Evolutionary conservation across 1,140 invertebrate species (phyloP).

Genomic region (Tetramorium alpestre): DNA sequence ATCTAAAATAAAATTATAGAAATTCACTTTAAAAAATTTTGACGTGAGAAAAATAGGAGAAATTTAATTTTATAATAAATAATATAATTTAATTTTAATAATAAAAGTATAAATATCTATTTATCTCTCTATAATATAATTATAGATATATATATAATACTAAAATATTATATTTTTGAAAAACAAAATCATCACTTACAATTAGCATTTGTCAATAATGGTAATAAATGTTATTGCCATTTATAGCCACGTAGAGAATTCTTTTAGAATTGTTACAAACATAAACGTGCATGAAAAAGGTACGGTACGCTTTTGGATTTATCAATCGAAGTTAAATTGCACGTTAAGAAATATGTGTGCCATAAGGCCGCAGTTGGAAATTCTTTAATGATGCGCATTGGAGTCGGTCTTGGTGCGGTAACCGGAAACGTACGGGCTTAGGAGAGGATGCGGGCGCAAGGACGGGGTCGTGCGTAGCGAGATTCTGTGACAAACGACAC

Average conservation of each 20-base stretch:
- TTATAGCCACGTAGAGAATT: background rate
- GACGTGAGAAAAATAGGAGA: background rate
- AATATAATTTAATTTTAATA: background rate
- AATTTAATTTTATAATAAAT: constrained; percentile 4
- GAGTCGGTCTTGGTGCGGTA: constrained; percentile 35
- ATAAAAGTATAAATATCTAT: background rate
- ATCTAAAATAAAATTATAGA: background rate
- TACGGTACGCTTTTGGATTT: constrained; percentile 12
- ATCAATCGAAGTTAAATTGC: constrained; percentile 51
- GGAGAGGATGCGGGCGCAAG: constrained; percentile 26
- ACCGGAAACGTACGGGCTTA: constrained; percentile 47
- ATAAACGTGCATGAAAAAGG: background rate
- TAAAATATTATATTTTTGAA: background rate
- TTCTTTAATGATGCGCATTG: constrained; percentile 57
- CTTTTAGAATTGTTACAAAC: background rate
- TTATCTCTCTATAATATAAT: background rate
- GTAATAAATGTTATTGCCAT: background rate
- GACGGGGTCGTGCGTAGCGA: constrained; percentile 46
- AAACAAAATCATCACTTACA: background rate
- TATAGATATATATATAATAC: background rate
- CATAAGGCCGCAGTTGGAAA: constrained; percentile 46
- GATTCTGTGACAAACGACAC: constrained; percentile 55
- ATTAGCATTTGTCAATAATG: background rate
- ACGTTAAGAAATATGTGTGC: constrained; percentile 51
- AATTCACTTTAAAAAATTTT: background rate